Evolutionary conservation across 2,888 invertebrate genomes (phyloP).

Genomic region (Oegoconia quadripuncta): DNA sequence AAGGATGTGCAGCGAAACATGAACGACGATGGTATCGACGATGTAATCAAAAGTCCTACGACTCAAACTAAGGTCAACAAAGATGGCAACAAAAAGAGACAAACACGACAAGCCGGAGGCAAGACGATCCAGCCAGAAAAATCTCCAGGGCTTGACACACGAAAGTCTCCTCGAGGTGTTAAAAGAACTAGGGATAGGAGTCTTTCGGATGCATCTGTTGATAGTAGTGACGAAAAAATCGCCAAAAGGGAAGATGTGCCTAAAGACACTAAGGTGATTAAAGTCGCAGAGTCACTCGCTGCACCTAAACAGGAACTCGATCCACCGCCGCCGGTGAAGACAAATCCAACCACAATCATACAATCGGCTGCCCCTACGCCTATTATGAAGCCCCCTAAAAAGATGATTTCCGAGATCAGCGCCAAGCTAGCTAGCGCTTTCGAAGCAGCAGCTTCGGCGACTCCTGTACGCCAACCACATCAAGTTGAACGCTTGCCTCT

Average conservation of each 20-base stretch:
- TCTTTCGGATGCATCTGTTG: conserved; percentile 82
- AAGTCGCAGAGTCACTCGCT: conserved; percentile 34
- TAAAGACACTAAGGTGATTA: conserved; percentile 48
- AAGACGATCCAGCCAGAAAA: conserved; percentile 48
- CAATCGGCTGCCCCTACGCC: conserved; percentile 40
- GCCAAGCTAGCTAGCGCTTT: conserved; percentile 58
- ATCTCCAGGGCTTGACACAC: conserved; percentile 44
- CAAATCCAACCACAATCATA: conserved; percentile 8
- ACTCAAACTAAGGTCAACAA: conserved; percentile 40
- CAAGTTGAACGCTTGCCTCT: conserved; percentile 12
- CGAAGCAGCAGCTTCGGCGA: conserved; percentile 43
- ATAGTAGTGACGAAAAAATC: conserved; percentile 80
- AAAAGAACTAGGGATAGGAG: conserved; percentile 82
- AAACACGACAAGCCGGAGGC: conserved; percentile 74
- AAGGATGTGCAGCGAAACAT: conserved; percentile 87
- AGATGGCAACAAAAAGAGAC: conserved; percentile 69
- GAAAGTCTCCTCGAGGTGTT: conserved; percentile 83
- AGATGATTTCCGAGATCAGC: conserved; percentile 69
- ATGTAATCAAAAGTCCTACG: conserved; percentile 86
- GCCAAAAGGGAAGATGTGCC: conserved; percentile 45
- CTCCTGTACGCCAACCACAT: conserved; percentile 16
- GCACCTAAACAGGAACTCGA: conserved; percentile 27
- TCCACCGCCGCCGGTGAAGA: conserved; percentile 15
- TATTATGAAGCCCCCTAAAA: conserved; percentile 64
- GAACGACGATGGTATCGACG: conserved; percentile 93